A percentile compares a stretch with the other conserved stretches of the same genome.
Evolutionary conservation across 2,113 vertebrate species (phyloP).

Genomic region (Globicephala melas): DNA sequence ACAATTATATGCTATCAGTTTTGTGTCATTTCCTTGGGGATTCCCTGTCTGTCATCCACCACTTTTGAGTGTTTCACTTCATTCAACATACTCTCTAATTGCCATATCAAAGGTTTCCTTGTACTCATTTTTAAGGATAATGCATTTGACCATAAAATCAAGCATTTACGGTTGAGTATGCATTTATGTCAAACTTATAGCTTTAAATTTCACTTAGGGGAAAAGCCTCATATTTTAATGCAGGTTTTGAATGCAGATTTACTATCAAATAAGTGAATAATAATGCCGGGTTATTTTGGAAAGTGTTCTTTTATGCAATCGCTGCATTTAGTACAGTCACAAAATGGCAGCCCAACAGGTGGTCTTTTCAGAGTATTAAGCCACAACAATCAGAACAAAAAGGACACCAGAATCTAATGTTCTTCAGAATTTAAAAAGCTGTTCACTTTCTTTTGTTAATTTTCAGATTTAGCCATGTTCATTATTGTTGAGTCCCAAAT

Average conservation of each 20-base stretch:
- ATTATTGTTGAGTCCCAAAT: slow-evolving; percentile 96
- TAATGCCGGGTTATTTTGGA: slow-evolving; percentile 89
- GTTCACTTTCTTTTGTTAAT: slow-evolving; percentile 98
- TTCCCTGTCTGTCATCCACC: slow-evolving; percentile 58
- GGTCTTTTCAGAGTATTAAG: slow-evolving; percentile 97
- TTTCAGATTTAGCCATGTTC: slow-evolving; percentile 98
- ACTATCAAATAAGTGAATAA: slow-evolving; percentile 90
- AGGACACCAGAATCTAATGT: slow-evolving; percentile 99
- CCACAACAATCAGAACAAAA: slow-evolving; percentile 94
- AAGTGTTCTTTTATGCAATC: slow-evolving; percentile 88
- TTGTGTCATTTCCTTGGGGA: slow-evolving; percentile 65
- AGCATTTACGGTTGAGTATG: slow-evolving; percentile 74
- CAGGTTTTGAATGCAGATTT: slow-evolving; percentile 87
- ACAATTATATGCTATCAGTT: slow-evolving; percentile 65
- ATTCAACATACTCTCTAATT: slow-evolving; percentile 72
- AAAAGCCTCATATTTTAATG: slow-evolving; percentile 81
- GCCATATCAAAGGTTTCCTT: slow-evolving; percentile 80
- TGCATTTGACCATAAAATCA: slow-evolving; percentile 82
- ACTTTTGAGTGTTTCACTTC: slow-evolving; percentile 76
- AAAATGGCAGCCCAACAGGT: slow-evolving; percentile 98
- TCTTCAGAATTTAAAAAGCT: slow-evolving; percentile 99
- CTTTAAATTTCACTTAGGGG: slow-evolving; percentile 83
- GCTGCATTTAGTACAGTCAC: slow-evolving; percentile 95
- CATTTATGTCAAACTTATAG: slow-evolving; percentile 81
- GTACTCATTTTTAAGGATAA: slow-evolving; percentile 81